These are phyloP conservation scores for Amphipoea oculea DNA, from an alignment of 2,888 invertebrate species.

Conservation along the genomic window DNA sequence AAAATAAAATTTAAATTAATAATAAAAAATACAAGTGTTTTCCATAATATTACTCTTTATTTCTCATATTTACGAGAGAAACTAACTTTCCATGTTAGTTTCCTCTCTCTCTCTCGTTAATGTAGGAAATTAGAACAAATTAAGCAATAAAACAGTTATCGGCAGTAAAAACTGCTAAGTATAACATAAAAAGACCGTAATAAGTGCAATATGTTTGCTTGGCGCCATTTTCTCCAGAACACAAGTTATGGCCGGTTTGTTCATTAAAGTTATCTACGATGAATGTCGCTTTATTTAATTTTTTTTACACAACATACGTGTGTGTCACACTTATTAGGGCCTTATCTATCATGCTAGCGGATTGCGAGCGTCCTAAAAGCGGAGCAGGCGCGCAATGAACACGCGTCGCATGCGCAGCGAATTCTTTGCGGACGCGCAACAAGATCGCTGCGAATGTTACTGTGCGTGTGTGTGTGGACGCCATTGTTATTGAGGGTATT, in stretches of 20 bases:
- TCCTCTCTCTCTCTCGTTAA: too few relatives aligned
- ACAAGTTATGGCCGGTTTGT: conserved; percentile 2
- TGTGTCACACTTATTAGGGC: background rate
- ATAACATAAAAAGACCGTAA: conserved; percentile 1
- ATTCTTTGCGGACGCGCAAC: too few relatives aligned
- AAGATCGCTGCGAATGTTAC: too few relatives aligned
- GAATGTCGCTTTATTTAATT: conserved; percentile 28
- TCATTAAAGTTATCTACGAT: conserved; percentile 32
- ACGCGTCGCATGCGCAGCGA: too few relatives aligned
- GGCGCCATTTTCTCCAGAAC: conserved; percentile 7
- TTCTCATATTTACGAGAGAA: background rate
- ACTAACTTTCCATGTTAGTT: too few relatives aligned
- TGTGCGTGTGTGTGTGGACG: too few relatives aligned
- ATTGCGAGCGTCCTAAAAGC: too few relatives aligned
- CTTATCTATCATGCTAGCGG: too few relatives aligned
- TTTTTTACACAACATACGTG: conserved; percentile 27
- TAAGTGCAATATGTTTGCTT: conserved; percentile 11
- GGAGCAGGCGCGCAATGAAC: too few relatives aligned
- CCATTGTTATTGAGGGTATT: too few relatives aligned
- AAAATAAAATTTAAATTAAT: background rate
- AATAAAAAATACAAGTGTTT: background rate
- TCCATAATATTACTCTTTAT: background rate
- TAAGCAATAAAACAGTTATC: conserved; percentile 6
- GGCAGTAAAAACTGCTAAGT: conserved; percentile 9
- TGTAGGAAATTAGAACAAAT: background rate